Conservation (phyloP, 2,113 vertebrate species). For the Candoia aspera region DNA sequence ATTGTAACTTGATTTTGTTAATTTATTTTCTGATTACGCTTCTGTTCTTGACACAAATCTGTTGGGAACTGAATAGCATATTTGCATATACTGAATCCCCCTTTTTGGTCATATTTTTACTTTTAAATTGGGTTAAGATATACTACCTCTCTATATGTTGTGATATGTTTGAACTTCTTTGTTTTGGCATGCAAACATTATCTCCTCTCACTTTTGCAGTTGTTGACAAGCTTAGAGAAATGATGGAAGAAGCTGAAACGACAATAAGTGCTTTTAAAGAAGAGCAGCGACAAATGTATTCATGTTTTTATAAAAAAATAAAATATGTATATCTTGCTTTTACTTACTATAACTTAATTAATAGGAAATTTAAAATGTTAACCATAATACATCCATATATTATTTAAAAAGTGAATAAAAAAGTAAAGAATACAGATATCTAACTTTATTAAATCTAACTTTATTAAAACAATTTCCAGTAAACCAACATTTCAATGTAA, state of each 20-base stretch:
- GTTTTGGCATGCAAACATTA: neutral
- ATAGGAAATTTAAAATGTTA: neutral
- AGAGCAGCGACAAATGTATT: conserved; percentile 83
- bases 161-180: conserved; percentile 6
- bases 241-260: conserved; percentile 89
- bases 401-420: neutral
- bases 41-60: neutral
- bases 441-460: neutral
- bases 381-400: neutral
- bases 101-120: conserved; percentile 6
- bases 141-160: conserved; percentile 19
- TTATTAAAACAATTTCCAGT: neutral
- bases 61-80: neutral
- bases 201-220: conserved; percentile 71
- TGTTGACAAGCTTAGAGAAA: conserved; percentile 86
- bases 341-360: neutral
- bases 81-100: neutral
- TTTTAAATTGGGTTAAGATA: conserved; percentile 22
- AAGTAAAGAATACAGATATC: neutral
- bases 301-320: conserved; percentile 5
- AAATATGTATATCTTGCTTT: neutral
- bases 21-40: neutral
- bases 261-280: conserved; percentile 85
- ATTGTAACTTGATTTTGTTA: neutral
- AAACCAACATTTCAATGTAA: neutral